Evolutionary conservation across 2,888 invertebrate species (phyloP), one percentile per base, ranked within the genome.

Genomic region (Tribolium freemani): DNA sequence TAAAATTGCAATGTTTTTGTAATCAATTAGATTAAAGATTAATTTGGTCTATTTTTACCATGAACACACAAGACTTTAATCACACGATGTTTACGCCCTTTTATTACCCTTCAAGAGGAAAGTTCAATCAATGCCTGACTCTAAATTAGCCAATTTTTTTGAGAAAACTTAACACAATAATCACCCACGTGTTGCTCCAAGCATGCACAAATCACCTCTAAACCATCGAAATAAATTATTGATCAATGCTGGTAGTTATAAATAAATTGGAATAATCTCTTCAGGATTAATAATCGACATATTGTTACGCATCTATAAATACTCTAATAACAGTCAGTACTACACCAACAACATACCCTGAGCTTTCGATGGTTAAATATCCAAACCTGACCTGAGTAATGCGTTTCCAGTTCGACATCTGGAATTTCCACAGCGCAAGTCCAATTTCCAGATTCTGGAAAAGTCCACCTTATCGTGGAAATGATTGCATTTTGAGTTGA

Each of bases 321-420:
- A 51, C 6, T 9, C 31, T 21, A 21, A 21, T 26, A 38, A 56
- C 56, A 56, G 13, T 5, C 5, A 56, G 11, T 31, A 56, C 11
- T 51, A 56, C 56, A 56, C 38, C 56, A 56, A 56, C 31, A 56
- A 56, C 56, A 56, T 56, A 56, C 56, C 56, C 38, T 31, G 30
- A 30, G 30, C 56, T 38, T 31, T 5, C 31, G 31, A 9, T 38
- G 38, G 38, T 9, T n/a, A 38, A 38, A n/a, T 38, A n/a, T 8
- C n/a, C 26, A 26, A 26, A 26, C 26, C 1, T 26, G 26, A 26
- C 38, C n/a, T 38, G 38, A 38, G 8, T 9, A 38, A 38, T 38
- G n/a, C n/a, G 5, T 38, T n/a, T 38, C 31, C 30, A 38, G 38
- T 13, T 13, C 56, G 56, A 8, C 38, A 31, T 38, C 38, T n/a